Conservation (phyloP, 2,113 vertebrate species). For the Cyanistes caeruleus region DNA sequence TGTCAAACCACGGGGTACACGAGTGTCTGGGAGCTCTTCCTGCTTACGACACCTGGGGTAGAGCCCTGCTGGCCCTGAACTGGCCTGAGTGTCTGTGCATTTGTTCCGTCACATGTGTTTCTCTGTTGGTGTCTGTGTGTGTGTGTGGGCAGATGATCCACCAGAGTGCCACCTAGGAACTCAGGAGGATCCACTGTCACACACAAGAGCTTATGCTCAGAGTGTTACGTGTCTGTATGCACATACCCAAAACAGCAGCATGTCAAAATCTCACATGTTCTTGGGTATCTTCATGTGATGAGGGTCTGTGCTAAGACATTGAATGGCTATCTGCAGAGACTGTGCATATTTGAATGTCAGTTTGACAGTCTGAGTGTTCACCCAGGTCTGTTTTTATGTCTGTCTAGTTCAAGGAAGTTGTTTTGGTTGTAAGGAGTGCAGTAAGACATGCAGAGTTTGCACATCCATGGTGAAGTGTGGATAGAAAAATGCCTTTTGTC, state of each 20-base stretch:
- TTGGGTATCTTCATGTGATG: background rate
- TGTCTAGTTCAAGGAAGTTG: background rate
- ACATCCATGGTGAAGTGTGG: background rate
- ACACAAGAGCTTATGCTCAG: background rate
- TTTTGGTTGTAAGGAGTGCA: background rate
- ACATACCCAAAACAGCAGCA: too few relatives aligned
- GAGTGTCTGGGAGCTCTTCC: accelerated
- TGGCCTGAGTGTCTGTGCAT: accelerated
- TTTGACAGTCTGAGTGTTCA: background rate
- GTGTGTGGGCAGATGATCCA: background rate
- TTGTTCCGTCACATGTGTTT: accelerated
- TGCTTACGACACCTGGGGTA: accelerated
- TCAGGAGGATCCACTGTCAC: accelerated
- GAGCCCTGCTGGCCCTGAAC: background rate
- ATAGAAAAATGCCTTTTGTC: background rate
- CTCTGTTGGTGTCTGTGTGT: background rate
- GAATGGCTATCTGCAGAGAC: background rate
- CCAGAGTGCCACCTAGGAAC: background rate
- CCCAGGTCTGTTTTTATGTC: background rate
- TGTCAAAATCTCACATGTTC: background rate
- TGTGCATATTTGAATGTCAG: background rate
- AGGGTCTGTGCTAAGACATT: background rate
- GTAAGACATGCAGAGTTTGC: background rate
- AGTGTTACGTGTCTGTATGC: background rate
- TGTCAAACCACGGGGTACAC: accelerated